phyloP scores from a whole-genome alignment of 64 coral and sea anemone species.

The Anthopleura sola region DNA sequence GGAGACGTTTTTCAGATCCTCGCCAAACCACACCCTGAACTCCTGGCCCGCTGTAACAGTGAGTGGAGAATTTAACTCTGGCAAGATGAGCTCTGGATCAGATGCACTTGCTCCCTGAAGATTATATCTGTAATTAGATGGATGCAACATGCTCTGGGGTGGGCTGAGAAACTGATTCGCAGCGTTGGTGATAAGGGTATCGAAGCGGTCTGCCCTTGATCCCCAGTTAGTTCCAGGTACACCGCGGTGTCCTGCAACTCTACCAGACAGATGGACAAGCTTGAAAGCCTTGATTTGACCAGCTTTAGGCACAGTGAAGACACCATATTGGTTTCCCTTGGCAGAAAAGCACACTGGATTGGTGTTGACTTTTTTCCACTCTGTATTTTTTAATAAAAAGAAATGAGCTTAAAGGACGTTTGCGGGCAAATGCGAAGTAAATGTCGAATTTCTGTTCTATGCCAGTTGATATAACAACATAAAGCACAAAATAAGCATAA shows the following conservation, averaged over 20 bases:
- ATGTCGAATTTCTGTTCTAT: too few species aligned
- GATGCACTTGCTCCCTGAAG: background rate
- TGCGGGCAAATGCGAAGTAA: too few species aligned
- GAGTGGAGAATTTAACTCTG: background rate
- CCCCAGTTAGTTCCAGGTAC: background rate
- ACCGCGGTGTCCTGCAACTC: background rate
- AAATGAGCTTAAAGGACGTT: too few species aligned
- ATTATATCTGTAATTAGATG: background rate
- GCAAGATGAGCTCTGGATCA: background rate
- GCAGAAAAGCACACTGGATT: background rate
- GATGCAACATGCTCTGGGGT: background rate
- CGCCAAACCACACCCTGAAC: slow-evolving; percentile 15
- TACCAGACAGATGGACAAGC: background rate
- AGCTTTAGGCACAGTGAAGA: background rate
- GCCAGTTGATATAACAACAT: too few species aligned
- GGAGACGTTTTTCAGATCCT: background rate
- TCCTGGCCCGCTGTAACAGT: background rate
- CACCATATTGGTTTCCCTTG: background rate
- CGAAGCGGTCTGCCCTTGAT: background rate
- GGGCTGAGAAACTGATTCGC: background rate
- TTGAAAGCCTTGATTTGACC: slow-evolving; percentile 8
- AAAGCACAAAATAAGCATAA: too few species aligned
- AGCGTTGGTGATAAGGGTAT: background rate
- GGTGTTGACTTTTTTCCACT: slow-evolving; percentile 6
- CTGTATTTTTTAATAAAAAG: background rate